A percentile compares a stretch with the other conserved stretches of the same genome.
These are phyloP conservation scores for Carterocephalus palaemon DNA, from an alignment of 2,888 invertebrate species.

Conservation along the genomic window DNA sequence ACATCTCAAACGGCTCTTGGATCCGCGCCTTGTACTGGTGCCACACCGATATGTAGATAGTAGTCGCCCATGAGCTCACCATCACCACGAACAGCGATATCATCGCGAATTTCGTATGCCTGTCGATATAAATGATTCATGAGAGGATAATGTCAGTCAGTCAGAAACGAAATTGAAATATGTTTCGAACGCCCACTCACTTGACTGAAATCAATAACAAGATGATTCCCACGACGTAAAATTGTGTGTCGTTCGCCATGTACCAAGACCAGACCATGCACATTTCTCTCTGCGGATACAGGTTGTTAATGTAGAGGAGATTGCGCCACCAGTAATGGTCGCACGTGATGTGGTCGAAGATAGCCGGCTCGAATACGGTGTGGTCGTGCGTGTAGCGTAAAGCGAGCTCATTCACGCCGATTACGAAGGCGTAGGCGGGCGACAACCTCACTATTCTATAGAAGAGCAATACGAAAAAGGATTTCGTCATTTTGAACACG, in stretches of 20 bases:
- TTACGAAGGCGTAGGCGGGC: slow-evolving; percentile 89
- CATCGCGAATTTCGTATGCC: slow-evolving; percentile 82
- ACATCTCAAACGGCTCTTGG: slow-evolving; percentile 89
- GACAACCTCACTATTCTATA: slow-evolving; percentile 85
- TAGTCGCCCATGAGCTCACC: slow-evolving; percentile 86
- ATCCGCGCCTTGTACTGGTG: slow-evolving; percentile 86
- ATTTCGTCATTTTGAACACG: slow-evolving; percentile 57
- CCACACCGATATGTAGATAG: slow-evolving; percentile 86
- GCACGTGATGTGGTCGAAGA: slow-evolving; percentile 85
- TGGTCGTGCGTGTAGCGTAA: slow-evolving; percentile 84
- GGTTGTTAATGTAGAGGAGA: slow-evolving; percentile 88
- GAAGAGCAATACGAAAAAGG: slow-evolving; percentile 70
- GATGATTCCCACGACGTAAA: slow-evolving; percentile 84
- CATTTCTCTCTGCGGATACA: slow-evolving; percentile 86
- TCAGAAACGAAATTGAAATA: neutral
- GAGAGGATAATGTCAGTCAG: neutral
- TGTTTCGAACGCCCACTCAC: slow-evolving; percentile 62
- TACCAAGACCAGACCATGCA: slow-evolving; percentile 93
- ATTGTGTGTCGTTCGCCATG: slow-evolving; percentile 89
- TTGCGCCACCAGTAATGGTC: slow-evolving; percentile 91
- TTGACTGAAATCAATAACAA: slow-evolving; percentile 82
- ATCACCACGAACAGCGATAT: slow-evolving; percentile 79
- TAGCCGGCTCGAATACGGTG: slow-evolving; percentile 85
- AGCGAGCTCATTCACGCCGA: slow-evolving; percentile 85
- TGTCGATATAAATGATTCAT: slow-evolving; percentile 40